A percentile compares a stretch with the other conserved stretches of the same genome.
These are phyloP conservation scores for Engraulis encrasicolus DNA, from an alignment of 2,113 vertebrate species.

Conservation along the genomic window DNA sequence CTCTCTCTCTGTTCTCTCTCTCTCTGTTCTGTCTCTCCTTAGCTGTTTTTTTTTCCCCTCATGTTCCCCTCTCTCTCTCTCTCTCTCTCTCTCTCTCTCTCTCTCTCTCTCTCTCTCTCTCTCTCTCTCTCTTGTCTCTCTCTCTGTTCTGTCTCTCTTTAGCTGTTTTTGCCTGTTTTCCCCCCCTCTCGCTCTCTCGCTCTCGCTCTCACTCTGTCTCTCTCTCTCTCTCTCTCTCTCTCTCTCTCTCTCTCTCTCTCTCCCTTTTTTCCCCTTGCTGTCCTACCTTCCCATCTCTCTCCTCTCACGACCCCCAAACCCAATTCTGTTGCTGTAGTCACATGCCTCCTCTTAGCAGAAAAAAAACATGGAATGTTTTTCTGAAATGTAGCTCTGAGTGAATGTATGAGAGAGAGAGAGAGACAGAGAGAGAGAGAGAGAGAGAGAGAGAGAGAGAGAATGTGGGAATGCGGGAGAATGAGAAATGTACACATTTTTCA, in stretches of 20 bases:
- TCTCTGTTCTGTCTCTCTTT: neutral
- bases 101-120: neutral
- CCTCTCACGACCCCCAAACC: neutral
- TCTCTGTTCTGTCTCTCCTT: neutral
- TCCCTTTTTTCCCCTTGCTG: neutral
- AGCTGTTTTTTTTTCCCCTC: neutral
- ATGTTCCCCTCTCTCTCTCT: neutral
- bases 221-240: neutral
- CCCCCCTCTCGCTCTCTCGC: neutral
- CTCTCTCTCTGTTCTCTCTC: neutral
- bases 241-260: neutral
- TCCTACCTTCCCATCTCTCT: neutral
- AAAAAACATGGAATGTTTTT: neutral
- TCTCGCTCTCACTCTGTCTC: neutral
- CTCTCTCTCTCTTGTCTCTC: constrained; percentile 5
- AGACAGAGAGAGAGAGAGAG: neutral
- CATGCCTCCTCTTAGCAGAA: neutral
- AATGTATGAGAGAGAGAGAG: neutral
- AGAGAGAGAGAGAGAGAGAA: neutral
- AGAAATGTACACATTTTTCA: neutral
- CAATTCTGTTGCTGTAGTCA: neutral
- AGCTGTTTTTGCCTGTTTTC: neutral
- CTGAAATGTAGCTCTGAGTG: neutral
- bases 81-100: constrained; percentile 19
- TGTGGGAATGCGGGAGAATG: neutral